Evolutionary conservation across 1,140 invertebrate genomes (phyloP), one percentile per base, ranked within the genome.

Genomic region (Pissodes strobi): DNA sequence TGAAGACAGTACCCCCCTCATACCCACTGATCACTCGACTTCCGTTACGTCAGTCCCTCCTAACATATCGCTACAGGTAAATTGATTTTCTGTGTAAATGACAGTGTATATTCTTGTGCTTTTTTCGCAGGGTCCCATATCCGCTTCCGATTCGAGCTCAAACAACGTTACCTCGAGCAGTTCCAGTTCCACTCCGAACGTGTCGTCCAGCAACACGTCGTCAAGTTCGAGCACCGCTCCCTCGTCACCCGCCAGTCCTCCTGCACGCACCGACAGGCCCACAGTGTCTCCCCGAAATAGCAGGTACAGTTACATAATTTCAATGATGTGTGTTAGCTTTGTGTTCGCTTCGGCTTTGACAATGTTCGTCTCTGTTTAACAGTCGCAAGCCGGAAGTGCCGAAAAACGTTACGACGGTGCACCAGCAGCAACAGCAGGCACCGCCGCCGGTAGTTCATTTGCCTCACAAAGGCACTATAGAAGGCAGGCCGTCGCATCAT

Each of bases 221-320:
- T 83, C 82, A 10, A 86, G 80, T 66, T 86, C 86, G 0, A 87
- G 85, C 68, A 87, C 83, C 30, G 81, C 84, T 13, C 85, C 84
- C 1, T 78, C 78, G 10, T 81, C 79, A 15, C 79, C 80, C 4
- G 75, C 79, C 13, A 80, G 79, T 10, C 78, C 80, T 4, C 79
- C 80, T 10, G 72, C 75, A 19, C 70, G 73, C 19, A 78, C 78
- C 25, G 46, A 49, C n/a, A 52, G 25, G 12, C 82, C 80, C 63
- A 78, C 79, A 12, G 41, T 69, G 21, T 76, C 81, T 6, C 79
- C 76, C 2, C 81, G 81, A 23, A 77, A 77, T 19, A 76, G 78
- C 74, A 57, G 79, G 76, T 68, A 78, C 70, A 68, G 67, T 45
- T 3, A 2, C 18, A 43, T 17, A 19, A 43, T 2, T 1, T 1